phyloP scores from a whole-genome alignment of 2,113 vertebrate species.

The Chamaetylas fuelleborni region DNA sequence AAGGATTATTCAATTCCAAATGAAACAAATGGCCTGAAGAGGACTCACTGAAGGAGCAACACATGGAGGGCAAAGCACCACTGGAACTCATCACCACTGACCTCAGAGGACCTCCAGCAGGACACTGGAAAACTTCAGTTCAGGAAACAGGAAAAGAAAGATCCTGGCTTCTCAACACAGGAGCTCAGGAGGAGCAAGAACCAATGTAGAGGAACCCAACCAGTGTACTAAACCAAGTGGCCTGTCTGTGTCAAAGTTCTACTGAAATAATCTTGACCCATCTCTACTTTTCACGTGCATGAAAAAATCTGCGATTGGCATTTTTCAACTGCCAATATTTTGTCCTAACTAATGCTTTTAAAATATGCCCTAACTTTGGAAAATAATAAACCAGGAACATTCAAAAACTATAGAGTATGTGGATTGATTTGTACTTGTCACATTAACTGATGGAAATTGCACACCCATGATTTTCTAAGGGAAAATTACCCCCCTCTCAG shows the following conservation, averaged over 20 bases:
- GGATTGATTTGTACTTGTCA: slow-evolving; percentile 18
- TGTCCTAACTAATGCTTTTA: not conserved
- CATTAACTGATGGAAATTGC: not conserved
- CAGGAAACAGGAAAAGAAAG: not conserved
- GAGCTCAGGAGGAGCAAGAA: not conserved
- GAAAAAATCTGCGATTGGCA: not conserved
- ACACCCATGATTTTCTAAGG: not conserved
- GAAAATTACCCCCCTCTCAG: not conserved
- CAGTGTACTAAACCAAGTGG: not conserved
- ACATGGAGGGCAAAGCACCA: not conserved
- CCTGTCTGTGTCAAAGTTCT: not conserved
- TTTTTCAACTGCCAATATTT: not conserved
- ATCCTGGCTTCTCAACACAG: not conserved
- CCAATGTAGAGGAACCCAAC: no score
- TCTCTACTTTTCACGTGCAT: not conserved
- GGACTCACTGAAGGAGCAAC: not conserved
- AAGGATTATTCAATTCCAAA: not conserved
- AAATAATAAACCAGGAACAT: not conserved
- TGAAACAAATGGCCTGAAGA: not conserved
- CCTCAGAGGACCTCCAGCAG: not conserved
- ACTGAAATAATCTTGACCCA: not conserved
- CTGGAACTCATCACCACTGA: not conserved
- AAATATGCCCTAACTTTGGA: not conserved
- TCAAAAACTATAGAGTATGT: not conserved
- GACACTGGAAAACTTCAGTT: not conserved